Percentiles rank a stretch among this genome's conserved stretches.
Conservation (phyloP, 37 sponge, comb jelly and placozoan genomes). For the Chondrosia reniformis region DNA sequence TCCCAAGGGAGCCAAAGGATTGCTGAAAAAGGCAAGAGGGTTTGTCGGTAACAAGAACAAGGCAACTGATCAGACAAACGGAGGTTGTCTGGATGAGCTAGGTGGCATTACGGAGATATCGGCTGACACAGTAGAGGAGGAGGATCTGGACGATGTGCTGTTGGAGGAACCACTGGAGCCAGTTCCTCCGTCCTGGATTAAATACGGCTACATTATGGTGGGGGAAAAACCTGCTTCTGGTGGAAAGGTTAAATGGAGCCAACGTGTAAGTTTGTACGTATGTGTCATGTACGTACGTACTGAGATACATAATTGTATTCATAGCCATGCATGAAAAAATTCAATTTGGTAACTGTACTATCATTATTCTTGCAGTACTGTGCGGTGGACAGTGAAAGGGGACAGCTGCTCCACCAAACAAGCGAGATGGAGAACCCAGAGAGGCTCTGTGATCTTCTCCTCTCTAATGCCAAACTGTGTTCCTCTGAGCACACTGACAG, state of each 20-base stretch:
- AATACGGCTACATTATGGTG: slow-evolving; percentile 66
- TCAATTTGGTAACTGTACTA: too few relatives aligned
- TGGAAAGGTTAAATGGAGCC: slow-evolving; percentile 17
- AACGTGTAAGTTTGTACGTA: not conserved
- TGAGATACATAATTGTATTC: too few relatives aligned
- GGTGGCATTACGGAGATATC: not conserved
- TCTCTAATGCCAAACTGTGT: slow-evolving; percentile 62
- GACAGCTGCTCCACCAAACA: slow-evolving; percentile 66
- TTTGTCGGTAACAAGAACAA: not conserved
- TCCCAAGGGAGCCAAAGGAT: not conserved
- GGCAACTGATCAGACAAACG: not conserved
- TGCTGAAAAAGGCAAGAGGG: slow-evolving; percentile 8
- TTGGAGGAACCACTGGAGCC: slow-evolving; percentile 45
- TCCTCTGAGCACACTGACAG: slow-evolving; percentile 62
- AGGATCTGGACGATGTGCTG: not conserved
- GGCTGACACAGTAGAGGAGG: not conserved
- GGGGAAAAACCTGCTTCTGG: slow-evolving; percentile 46
- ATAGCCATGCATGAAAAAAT: too few relatives aligned
- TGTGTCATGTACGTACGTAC: too few relatives aligned
- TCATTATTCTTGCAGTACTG: slow-evolving; percentile 43
- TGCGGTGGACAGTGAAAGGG: slow-evolving; percentile 62
- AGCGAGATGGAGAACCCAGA: slow-evolving; percentile 51
- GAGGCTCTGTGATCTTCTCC: slow-evolving; percentile 62
- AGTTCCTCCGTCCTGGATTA: slow-evolving; percentile 38
- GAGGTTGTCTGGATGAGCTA: not conserved